These are phyloP conservation scores for Erannis defoliaria DNA, from an alignment of 2,888 invertebrate species.

Conservation along the genomic window DNA sequence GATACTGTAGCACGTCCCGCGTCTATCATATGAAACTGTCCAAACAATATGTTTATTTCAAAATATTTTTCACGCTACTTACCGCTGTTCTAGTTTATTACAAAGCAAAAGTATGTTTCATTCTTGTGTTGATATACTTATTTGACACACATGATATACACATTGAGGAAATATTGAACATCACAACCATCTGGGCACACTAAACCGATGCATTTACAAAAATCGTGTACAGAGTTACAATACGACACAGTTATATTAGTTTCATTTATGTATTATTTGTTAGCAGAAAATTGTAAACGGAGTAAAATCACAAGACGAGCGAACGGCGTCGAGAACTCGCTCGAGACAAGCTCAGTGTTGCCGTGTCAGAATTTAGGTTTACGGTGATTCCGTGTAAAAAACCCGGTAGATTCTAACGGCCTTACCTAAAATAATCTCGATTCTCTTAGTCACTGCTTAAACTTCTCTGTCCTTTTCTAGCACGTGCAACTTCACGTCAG, in stretches of 20 bases:
- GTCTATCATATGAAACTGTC: conserved; percentile 46
- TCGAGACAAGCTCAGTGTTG: conserved; percentile 43
- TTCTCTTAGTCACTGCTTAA: too few species aligned
- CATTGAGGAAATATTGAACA: conserved; percentile 51
- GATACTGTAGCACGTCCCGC: conserved; percentile 41
- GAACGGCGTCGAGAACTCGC: conserved; percentile 55
- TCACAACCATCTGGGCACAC: conserved; percentile 33
- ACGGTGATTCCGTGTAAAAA: too few species aligned
- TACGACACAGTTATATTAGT: conserved; percentile 62
- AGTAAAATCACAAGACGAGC: conserved; percentile 74
- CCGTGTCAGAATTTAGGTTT: too few species aligned
- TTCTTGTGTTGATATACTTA: conserved; percentile 72
- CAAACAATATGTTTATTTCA: conserved; percentile 49
- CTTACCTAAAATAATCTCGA: too few species aligned
- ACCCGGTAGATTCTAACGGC: too few species aligned
- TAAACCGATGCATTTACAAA: background rate
- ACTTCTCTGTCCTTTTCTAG: too few species aligned
- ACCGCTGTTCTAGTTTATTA: conserved; percentile 75
- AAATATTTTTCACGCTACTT: conserved; percentile 63
- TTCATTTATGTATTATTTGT: conserved; percentile 80
- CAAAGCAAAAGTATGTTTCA: conserved; percentile 80
- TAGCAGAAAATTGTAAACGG: conserved; percentile 68
- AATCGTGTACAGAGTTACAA: conserved; percentile 6
- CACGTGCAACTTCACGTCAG: too few species aligned
- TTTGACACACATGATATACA: conserved; percentile 78